These are phyloP conservation scores for Mizuhopecten yessoensis DNA, from an alignment of 1,140 invertebrate genomes.

Conservation along the genomic window DNA sequence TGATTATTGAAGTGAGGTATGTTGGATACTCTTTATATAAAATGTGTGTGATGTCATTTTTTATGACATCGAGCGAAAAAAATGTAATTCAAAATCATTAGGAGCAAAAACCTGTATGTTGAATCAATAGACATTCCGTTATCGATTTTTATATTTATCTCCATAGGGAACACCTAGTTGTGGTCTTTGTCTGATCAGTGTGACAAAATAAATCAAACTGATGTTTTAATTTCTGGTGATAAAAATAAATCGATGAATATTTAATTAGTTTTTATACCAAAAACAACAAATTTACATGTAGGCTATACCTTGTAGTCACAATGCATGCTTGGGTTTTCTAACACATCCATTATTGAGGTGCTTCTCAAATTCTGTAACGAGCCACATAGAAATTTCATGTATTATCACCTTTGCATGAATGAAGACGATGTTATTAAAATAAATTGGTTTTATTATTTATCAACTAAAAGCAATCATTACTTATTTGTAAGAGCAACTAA, in stretches of 20 bases:
- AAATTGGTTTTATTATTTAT: too few species aligned
- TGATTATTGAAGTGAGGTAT: not conserved
- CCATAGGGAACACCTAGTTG: not conserved
- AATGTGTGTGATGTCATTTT: not conserved
- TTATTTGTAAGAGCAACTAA: too few species aligned
- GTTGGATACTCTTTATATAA: not conserved
- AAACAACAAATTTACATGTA: not conserved
- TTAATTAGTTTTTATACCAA: not conserved
- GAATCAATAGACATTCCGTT: not conserved
- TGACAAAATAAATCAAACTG: conserved; percentile 19
- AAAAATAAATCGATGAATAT: not conserved
- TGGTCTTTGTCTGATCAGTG: not conserved
- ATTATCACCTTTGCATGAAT: not conserved
- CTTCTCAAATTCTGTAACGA: not conserved
- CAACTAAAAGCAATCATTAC: too few species aligned
- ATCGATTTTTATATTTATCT: conserved; percentile 6
- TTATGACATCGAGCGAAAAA: not conserved
- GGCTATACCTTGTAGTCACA: not conserved
- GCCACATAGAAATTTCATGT: not conserved
- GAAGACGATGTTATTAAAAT: not conserved
- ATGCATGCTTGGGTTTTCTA: conserved; percentile 15
- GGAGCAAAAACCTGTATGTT: not conserved
- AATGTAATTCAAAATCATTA: not conserved
- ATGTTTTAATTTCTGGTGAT: conserved; percentile 29
- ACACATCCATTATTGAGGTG: not conserved